Conservation (phyloP, 2,888 invertebrate genomes). For the Steromphala cineraria region DNA sequence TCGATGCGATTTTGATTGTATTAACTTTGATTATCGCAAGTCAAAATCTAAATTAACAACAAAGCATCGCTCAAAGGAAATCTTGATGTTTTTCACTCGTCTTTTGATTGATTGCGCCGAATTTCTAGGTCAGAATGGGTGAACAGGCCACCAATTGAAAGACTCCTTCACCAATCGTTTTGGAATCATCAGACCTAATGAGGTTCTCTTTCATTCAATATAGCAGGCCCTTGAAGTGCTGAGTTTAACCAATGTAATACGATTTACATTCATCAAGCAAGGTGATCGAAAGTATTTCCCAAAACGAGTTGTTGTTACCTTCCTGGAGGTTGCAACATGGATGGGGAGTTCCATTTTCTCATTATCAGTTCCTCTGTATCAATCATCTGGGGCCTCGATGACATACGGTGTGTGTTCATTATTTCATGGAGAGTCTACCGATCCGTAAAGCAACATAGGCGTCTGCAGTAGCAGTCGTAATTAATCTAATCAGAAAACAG, state of each 20-base stretch:
- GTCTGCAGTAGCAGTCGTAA: not conserved
- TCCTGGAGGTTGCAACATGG: not conserved
- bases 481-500: conserved; percentile 17
- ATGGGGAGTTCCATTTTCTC: not conserved
- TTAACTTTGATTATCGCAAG: too few relatives aligned
- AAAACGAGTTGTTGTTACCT: not conserved
- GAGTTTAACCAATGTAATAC: not conserved
- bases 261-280: not conserved
- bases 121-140: too few relatives aligned
- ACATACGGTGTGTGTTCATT: not conserved
- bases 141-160: too few relatives aligned
- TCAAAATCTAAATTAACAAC: too few relatives aligned
- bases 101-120: too few relatives aligned
- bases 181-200: too few relatives aligned
- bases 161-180: too few relatives aligned
- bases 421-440: not conserved
- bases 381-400: not conserved
- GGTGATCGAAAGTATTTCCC: not conserved
- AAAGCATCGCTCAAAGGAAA: too few relatives aligned
- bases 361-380: not conserved
- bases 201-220: not conserved
- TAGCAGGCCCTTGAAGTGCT: not conserved
- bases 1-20: too few relatives aligned
- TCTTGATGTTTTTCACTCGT: too few relatives aligned
- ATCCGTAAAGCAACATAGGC: not conserved